Percentiles rank a stretch among this genome's conserved stretches.
These are phyloP conservation scores for Asbolus verrucosus DNA, from an alignment of 1,140 invertebrate species.

Conservation along the genomic window DNA sequence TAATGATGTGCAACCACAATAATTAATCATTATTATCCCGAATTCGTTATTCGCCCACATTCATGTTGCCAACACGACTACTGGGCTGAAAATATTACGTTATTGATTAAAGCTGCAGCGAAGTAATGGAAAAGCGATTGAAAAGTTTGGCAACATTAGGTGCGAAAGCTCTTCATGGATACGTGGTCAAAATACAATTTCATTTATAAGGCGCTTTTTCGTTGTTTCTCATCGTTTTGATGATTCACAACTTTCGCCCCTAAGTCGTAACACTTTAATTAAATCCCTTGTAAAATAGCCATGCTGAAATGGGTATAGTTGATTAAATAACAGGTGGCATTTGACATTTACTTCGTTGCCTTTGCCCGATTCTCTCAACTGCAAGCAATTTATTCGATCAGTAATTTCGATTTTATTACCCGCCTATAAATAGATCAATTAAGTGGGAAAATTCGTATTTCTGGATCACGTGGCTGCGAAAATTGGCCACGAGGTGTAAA, in stretches of 20 bases:
- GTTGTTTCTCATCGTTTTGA: neutral
- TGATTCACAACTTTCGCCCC: conserved; percentile 11
- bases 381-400: conserved; percentile 21
- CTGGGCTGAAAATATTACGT: conserved; percentile 29
- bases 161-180: conserved; percentile 11
- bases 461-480: too few relatives aligned
- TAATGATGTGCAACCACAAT: conserved; percentile 34
- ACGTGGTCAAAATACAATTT: conserved; percentile 22
- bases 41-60: conserved; percentile 19
- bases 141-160: conserved; percentile 24
- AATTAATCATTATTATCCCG: conserved; percentile 12
- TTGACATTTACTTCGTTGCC: conserved; percentile 25
- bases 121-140: conserved; percentile 36
- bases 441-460: conserved; percentile 2
- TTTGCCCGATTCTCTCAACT: conserved; percentile 4
- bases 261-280: conserved; percentile 10
- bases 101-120: conserved; percentile 24
- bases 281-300: conserved; percentile 17
- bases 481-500: too few relatives aligned
- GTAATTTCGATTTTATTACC: conserved; percentile 24
- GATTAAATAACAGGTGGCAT: conserved; percentile 31
- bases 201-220: neutral
- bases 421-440: conserved; percentile 7
- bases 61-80: conserved; percentile 18
- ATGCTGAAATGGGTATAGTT: neutral